A percentile compares a stretch with the other conserved stretches of the same genome.
Conservation (phyloP, 2,113 vertebrate species). For the Dendrocopos noguchii region DNA sequence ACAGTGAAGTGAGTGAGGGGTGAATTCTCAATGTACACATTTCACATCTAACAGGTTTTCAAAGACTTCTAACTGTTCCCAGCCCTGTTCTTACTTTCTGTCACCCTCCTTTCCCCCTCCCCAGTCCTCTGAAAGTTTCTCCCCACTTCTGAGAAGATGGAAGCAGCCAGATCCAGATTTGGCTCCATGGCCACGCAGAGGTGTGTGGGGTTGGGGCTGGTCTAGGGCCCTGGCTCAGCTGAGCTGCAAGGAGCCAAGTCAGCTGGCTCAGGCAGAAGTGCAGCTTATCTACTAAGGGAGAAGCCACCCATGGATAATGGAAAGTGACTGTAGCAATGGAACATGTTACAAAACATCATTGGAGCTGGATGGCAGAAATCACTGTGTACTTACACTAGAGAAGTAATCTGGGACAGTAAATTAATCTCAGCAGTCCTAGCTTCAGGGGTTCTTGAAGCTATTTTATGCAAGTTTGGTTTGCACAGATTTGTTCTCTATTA, state of each 20-base stretch:
- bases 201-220: background rate
- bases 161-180: background rate
- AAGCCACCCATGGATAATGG: slow-evolving; percentile 55
- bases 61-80: background rate
- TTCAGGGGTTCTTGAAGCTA: slow-evolving; percentile 16
- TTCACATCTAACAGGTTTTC: background rate
- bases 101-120: background rate
- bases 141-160: background rate
- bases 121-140: background rate
- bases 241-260: background rate
- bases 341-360: slow-evolving; percentile 36
- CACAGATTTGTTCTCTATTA: slow-evolving; percentile 10
- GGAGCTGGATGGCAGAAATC: background rate
- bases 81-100: background rate
- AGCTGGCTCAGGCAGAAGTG: background rate
- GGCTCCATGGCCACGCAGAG: background rate
- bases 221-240: background rate
- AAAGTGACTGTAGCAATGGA: slow-evolving; percentile 46
- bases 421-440: slow-evolving; percentile 51
- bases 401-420: slow-evolving; percentile 51
- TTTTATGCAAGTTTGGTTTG: slow-evolving; percentile 16
- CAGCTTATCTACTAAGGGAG: slow-evolving; percentile 25
- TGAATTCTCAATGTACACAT: background rate
- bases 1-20: background rate
- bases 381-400: background rate